Conservation (phyloP, 2,888 invertebrate genomes). For the Synanthedon tipuliformis region DNA sequence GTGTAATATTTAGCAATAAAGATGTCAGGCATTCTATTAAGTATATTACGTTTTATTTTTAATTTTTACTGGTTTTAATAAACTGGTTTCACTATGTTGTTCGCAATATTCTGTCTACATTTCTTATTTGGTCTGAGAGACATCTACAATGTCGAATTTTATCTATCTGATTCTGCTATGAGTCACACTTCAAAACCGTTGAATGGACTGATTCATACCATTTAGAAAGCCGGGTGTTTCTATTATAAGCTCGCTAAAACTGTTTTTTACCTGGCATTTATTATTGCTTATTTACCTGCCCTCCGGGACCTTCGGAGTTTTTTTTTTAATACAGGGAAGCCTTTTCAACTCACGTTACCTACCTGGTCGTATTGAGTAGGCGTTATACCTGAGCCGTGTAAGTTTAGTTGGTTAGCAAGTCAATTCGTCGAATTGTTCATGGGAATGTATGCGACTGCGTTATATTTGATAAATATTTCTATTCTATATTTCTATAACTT, state of each 20-base stretch:
- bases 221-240: not conserved
- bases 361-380: not conserved
- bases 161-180: not conserved
- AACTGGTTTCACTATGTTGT: no score
- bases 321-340: not conserved
- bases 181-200: not conserved
- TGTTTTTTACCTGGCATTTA: not conserved
- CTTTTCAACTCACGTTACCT: not conserved
- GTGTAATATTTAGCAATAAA: no score
- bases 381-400: not conserved
- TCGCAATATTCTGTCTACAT: no score
- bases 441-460: not conserved
- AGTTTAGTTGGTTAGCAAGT: not conserved
- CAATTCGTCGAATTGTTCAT: not conserved
- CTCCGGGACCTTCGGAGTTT: not conserved
- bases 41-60: no score
- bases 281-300: not conserved
- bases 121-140: no score
- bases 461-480: not conserved
- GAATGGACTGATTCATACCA: not conserved
- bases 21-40: no score
- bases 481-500: no score
- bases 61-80: no score
- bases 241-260: not conserved
- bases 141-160: no score